Evolutionary conservation across 1,140 invertebrate genomes (phyloP), one percentile per base, ranked within the genome.

Genomic region (Hermatobates lingyangjiaoensis): DNA sequence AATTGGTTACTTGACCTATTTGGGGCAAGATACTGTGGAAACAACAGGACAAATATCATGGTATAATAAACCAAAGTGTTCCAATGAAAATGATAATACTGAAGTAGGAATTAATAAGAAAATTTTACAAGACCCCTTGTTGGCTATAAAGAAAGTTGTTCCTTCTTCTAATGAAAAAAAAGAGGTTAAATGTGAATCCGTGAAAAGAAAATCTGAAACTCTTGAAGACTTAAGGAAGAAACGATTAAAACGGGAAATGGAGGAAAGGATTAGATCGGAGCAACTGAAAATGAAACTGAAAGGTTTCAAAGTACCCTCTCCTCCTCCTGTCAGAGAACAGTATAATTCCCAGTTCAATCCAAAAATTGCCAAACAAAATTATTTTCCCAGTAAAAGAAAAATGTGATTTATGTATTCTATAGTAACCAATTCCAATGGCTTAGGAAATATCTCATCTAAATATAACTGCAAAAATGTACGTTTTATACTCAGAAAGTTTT

Each of bases 341-440:
- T 94, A 95, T 63, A 91, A 90, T 71, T 89, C 86, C 5, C 88
- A 93, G 67, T 94, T 87, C 64, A 93, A 91, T 69, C 90, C 90
- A 46, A 77, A 86, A 67, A 65, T 89, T 27, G 86, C 85, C 23
- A 75, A 80, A 61, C 83, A 88, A 69, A 87, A 87, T 71, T 76
- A 42, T n/a, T n/a, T n/a, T n/a, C n/a, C n/a, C n/a, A n/a, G n/a
- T n/a, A n/a, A n/a, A n/a, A n/a, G n/a, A n/a, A n/a, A n/a, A n/a
- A n/a, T n/a, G n/a, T n/a, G n/a, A n/a, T n/a, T n/a, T n/a, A n/a
- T n/a, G n/a, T n/a, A n/a, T n/a, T n/a, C n/a, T n/a, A n/a, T n/a
- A n/a, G n/a, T n/a, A n/a, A n/a, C n/a, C n/a, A n/a, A n/a, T n/a
- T n/a, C n/a, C n/a, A n/a, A n/a, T n/a, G n/a, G n/a, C n/a, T n/a